Percentiles rank a stretch among this genome's conserved stretches.
Conservation (phyloP, 2,888 invertebrate species). For the Embidobia sp. region DNA sequence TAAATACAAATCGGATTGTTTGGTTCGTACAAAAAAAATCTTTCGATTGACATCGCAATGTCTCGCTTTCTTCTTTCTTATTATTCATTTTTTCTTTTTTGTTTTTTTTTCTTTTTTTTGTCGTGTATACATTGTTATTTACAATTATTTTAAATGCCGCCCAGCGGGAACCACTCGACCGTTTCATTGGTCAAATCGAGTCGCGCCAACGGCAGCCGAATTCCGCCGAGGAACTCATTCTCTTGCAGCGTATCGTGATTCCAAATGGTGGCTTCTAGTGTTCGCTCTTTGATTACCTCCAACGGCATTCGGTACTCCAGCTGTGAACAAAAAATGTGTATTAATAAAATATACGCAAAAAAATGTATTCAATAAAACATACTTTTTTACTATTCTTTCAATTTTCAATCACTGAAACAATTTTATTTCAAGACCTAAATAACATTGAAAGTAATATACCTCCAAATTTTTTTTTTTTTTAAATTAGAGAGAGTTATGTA, state of each 20-base stretch:
- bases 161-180: slow-evolving; percentile 92
- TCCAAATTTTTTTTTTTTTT: too few relatives aligned
- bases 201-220: slow-evolving; percentile 88
- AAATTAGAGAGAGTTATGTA: too few relatives aligned
- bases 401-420: too few relatives aligned
- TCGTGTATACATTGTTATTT: slow-evolving; percentile 20
- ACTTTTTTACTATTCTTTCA: too few relatives aligned
- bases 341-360: too few relatives aligned
- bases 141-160: slow-evolving; percentile 77
- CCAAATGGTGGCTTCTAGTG: slow-evolving; percentile 97
- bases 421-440: too few relatives aligned
- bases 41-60: too few relatives aligned
- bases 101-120: background rate
- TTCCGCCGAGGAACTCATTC: slow-evolving; percentile 97
- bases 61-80: background rate
- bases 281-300: slow-evolving; percentile 88
- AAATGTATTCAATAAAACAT: too few relatives aligned
- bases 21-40: too few relatives aligned
- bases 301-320: slow-evolving; percentile 84
- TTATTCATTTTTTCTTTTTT: background rate
- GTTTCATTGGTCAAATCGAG: slow-evolving; percentile 90
- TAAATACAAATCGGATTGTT: too few relatives aligned
- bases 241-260: slow-evolving; percentile 96
- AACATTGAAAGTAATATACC: too few relatives aligned
- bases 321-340: slow-evolving; percentile 26